Base-by-base conservation (phyloP, 2,797 vertebrate species). In the Falco novaeseelandiae region DNA sequence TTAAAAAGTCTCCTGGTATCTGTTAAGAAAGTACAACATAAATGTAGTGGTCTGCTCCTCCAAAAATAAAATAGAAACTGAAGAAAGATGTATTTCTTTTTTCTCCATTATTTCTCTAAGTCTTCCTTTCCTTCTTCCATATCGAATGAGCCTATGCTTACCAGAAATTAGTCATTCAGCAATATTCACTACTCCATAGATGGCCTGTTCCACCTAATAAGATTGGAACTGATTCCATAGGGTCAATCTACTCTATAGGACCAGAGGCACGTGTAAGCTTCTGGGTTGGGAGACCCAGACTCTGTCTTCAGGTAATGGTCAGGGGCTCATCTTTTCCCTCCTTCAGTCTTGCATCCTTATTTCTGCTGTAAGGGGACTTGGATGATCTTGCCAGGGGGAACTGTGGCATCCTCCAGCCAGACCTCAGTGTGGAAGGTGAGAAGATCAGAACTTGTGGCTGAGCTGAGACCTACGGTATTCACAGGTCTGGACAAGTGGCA, bases 1-100 rank as follows among this genome's bases (percentile, higher is more conserved):
- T 92, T 62, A 85, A 95, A 93, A 96, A 88, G 32, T 92, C 91
- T 95, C 92, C 69, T 88, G 94, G 67, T 93, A 78, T 93, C 85
- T 76, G 77, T 96, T 95, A 94, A 95, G 86, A 92, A 94, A 91
- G 76, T 76, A 55, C 74, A 96, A 67, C 42, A 94, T 83, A 95
- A 96, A 84, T 83, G 66, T 92, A 72, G 78, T 84, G 36, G 55
- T 87, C 58, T 87, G 57, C 27, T 93, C 73, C 80, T 89, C 67
- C 70, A 87, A 87, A 89, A 93, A 66, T 70, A 89, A 90, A 93
- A 79, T 2, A 81, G 70, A 80, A 94, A 87, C 72, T 32, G 63
- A 66, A 62, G 40, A 78, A 74, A 94, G 19, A 38, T 38, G 12
- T 55, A 12, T 55, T 89, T 84, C 16, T 74, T 81, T 57, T 73